Evolutionary conservation across 1,140 invertebrate genomes (phyloP), one percentile per base, ranked within the genome.

Genomic region (Drosophila hydei): DNA sequence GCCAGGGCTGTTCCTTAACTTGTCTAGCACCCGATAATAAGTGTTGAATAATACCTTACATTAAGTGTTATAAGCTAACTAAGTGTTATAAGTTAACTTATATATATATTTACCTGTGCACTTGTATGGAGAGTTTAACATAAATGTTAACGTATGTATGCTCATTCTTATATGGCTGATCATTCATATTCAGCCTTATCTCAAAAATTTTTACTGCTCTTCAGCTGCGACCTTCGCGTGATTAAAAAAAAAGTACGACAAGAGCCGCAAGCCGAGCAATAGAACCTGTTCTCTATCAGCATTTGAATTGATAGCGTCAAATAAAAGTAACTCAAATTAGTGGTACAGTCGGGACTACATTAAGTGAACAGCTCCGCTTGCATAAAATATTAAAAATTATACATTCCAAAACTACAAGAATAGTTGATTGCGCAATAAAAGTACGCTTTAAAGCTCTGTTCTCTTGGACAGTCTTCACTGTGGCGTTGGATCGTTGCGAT

Each of bases 141-240:
- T 33, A 3, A 33, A 33, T 33, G 30, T 33, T 33, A 33, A 9
- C 11, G 27, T 30, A 43, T 19, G 42, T 19, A 0, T 18, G 9
- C 3, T 9, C 8, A 12, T 19, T 45, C 8, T 19, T 11, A 19
- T 45, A 45, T 21, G 21, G 16, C 2, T 14, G 50, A 27, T 19
- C 50, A 52, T 36, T 54, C 48, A 50, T 16, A 3, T 18, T 27
- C 7, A n/a, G 25, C 45, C 18, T 64, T 58, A 65, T 71, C 61
- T 25, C 21, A 52, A 43, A 33, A 25, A 58, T 38, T 58, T 71
- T 64, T 51, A 58, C 25, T 25, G 61, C 45, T 51, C 61, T 65
- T 51, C 61, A 18, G 40, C 4, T 27, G 33, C 14, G 18, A 23
- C 36, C 21, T 40, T 56, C 38, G 23, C 9, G 47, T 51, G 19